Conservation (phyloP, 2,797 vertebrate species). For the Propithecus deckenii region DNA sequence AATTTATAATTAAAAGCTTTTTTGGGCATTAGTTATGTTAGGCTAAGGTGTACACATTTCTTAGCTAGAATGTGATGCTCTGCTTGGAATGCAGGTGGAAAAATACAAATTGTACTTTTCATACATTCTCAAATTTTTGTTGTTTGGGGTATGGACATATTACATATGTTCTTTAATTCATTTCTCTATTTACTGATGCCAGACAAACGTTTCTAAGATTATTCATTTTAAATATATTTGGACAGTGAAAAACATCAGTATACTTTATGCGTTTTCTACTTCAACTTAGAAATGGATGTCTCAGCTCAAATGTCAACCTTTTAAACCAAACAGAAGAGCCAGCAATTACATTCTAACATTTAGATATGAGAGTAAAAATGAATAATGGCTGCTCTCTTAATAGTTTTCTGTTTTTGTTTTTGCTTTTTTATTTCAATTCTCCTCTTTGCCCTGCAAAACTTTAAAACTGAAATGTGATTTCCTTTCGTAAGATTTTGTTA, state of each 20-base stretch:
- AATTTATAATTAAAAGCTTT: not conserved
- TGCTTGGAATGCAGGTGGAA: not conserved
- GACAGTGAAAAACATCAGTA: conserved; percentile 16
- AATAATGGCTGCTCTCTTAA: not conserved
- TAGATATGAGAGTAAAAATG: not conserved
- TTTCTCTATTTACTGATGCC: not conserved
- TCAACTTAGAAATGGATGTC: not conserved
- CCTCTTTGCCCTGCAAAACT: not conserved
- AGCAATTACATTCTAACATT: not conserved
- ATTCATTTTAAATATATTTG: conserved; percentile 26
- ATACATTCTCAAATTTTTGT: not conserved
- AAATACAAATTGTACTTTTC: not conserved
- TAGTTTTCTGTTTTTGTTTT: not conserved
- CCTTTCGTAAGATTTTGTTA: not conserved
- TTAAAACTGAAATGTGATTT: not conserved
- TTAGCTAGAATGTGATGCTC: not conserved
- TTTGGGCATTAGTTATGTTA: not conserved
- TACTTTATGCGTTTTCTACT: not conserved
- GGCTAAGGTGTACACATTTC: not conserved
- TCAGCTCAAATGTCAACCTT: conserved; percentile 18
- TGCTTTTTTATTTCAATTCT: not conserved
- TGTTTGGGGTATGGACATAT: not conserved
- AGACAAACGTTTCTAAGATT: conserved; percentile 18
- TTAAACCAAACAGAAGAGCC: not conserved
- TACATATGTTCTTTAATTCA: not conserved